Evolutionary conservation across 2,888 invertebrate genomes (phyloP), one percentile per base, ranked within the genome.

Genomic region (Scaptomyza parva): DNA sequence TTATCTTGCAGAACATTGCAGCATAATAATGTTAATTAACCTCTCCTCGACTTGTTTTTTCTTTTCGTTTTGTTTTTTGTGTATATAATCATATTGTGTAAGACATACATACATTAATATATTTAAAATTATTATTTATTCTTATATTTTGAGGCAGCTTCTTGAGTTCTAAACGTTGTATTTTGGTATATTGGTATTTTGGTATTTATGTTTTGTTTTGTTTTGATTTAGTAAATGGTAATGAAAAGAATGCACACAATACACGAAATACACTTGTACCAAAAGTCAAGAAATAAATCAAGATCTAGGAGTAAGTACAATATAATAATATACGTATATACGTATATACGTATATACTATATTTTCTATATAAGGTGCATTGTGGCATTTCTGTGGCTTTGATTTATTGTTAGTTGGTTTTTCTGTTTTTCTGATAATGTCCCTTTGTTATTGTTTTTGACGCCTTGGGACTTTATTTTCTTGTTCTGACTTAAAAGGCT

Each of bases 81-180:
- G 63, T 41, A 47, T 54, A 61, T 52, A 45, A 55, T 53, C 22
- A 35, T 18, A 47, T 59, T 39, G 28, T 37, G 33, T 47, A 39
- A 43, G 52, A 51, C 48, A 64, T 71, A 48, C 58, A 58, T 72
- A 71, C n/a, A 66, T 45, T 66, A 37, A 66, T 51, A 47, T 50
- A 63, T 40, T 26, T 54, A 45, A 58, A 59, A 48, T 58, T 54
- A 37, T 69, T 54, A 39, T 51, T 62, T 50, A 57, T 58, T 52
- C 35, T 62, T 64, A 57, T 30, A 64, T 70, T 61, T 76, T 71
- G 75, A 76, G 77, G 77, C 75, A 76, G 75, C 75, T 76, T 77
- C 43, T 65, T 72, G 67, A 76, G 68, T 76, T 75, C 73, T 64
- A 68, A 61, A 76, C 51, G 40, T 65, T 73, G 35, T 61, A 54